Evolutionary conservation across 2,888 invertebrate genomes (phyloP).

Genomic region (Cepaea hortensis): DNA sequence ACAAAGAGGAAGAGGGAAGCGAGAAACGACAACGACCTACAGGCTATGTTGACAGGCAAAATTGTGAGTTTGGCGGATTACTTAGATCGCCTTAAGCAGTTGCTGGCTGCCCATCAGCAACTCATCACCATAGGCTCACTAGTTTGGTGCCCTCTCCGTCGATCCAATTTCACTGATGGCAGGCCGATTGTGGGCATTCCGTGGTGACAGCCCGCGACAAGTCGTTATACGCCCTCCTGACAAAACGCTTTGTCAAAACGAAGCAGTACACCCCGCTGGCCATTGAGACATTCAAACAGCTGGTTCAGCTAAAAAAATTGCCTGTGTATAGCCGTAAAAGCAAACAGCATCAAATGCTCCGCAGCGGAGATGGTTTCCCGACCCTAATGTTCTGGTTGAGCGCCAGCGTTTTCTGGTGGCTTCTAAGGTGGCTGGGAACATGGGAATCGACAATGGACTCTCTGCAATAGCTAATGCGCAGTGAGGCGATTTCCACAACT

Average conservation of each 20-base stretch:
- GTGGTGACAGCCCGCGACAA: background rate
- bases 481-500: background rate
- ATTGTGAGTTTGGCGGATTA: too few relatives aligned
- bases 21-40: too few relatives aligned
- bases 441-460: background rate
- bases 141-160: background rate
- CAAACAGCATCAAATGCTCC: background rate
- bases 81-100: too few relatives aligned
- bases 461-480: constrained; percentile 11
- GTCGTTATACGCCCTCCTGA: background rate
- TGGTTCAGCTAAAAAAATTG: background rate
- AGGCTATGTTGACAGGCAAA: too few relatives aligned
- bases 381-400: constrained; percentile 4
- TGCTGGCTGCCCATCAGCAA: too few relatives aligned
- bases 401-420: background rate
- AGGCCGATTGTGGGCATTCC: background rate
- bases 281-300: too few relatives aligned
- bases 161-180: background rate
- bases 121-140: background rate
- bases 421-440: background rate
- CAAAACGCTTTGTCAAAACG: background rate
- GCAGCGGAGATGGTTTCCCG: background rate
- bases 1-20: too few relatives aligned
- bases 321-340: background rate
- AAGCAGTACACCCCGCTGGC: too few relatives aligned